Conservation (phyloP, 2,113 vertebrate species). For the Girardinichthys multiradiatus region DNA sequence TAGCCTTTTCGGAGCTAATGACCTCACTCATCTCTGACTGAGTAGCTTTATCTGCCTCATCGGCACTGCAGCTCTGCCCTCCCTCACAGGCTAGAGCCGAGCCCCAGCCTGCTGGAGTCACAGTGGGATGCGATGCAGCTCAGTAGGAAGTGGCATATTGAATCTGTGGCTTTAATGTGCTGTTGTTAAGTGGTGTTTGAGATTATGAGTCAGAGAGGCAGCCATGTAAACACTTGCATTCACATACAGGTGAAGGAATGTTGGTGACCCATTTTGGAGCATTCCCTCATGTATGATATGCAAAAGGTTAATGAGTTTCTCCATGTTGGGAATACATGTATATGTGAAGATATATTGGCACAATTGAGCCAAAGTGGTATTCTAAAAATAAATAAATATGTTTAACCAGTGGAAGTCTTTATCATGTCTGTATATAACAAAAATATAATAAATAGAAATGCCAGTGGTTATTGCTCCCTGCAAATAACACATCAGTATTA, state of each 20-base stretch:
- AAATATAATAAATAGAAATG: no score
- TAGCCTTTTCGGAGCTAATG: constrained; percentile 39
- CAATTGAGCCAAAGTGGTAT: no score
- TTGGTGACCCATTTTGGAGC: constrained; percentile 9
- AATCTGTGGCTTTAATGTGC: constrained; percentile 34
- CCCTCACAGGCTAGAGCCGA: constrained; percentile 43
- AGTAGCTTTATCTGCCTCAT: constrained; percentile 58
- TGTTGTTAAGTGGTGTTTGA: constrained; percentile 10
- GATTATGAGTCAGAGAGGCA: constrained; percentile 31
- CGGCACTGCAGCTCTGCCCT: constrained; percentile 32
- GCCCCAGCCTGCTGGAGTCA: constrained; percentile 42
- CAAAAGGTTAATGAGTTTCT: background rate
- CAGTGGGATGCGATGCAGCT: constrained; percentile 42
- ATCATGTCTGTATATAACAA: background rate
- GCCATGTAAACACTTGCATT: background rate
- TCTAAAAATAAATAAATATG: background rate
- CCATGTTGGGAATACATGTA: no score
- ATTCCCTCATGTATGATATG: background rate
- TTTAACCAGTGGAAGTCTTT: background rate
- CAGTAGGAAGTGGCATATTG: constrained; percentile 47
- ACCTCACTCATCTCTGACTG: constrained; percentile 51
- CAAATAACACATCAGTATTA: background rate
- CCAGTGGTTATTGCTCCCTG: no score
- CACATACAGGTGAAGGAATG: constrained; percentile 17
- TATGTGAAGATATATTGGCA: no score